Base-by-base conservation (phyloP, 2,113 vertebrate species). In the Aleadryas rufinucha region DNA sequence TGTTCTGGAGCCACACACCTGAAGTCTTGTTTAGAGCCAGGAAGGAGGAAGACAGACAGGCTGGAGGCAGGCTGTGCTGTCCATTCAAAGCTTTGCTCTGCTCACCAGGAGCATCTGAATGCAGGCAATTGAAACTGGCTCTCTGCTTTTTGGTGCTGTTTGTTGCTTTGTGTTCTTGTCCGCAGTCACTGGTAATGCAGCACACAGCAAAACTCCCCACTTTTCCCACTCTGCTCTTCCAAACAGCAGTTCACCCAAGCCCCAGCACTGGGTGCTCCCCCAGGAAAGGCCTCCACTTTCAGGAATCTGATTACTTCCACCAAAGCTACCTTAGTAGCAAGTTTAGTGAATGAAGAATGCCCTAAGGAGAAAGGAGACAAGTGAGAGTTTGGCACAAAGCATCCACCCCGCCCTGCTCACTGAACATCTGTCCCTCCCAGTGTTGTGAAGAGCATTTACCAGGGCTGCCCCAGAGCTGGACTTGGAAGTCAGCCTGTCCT, bases 351-450 rank as follows among this genome's bases (percentile, higher is more conserved):
- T 45, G n/a, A 89, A 89, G 33, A 89, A 89, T 53, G 80, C 87
- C 81, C 65, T 63, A 49, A 89, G 87, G 89, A 93, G 61, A 96
- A 89, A 79, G 37, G 37, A 94, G 65, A 89, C 57, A 76, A 96
- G 87, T 0, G 33, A 94, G 63, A 96, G 93, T 76, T 91, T 93
- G 93, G 84, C 60, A 42, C 9, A 5, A 50, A 79, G 27, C 57
- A 41, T 33, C 81, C 61, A 87, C 89, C 53, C 70, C 50, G 0
- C 78, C 91, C 93, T 61, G 49, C 57, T 85, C 63, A 24, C 37
- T 49, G 84, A 94, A 65, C 74, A 87, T 61, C 57, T 45, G 78
- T 89, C 93, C 86, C 74, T 96, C 89, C 81, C 89, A 94, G 63
- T 31, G 24, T 56, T 30, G 16, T 37, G 50, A 76, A 84, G 21